Evolutionary conservation across 2,113 vertebrate species (phyloP), one percentile per base, ranked within the genome.

Genomic region (Glaucomys volans): DNA sequence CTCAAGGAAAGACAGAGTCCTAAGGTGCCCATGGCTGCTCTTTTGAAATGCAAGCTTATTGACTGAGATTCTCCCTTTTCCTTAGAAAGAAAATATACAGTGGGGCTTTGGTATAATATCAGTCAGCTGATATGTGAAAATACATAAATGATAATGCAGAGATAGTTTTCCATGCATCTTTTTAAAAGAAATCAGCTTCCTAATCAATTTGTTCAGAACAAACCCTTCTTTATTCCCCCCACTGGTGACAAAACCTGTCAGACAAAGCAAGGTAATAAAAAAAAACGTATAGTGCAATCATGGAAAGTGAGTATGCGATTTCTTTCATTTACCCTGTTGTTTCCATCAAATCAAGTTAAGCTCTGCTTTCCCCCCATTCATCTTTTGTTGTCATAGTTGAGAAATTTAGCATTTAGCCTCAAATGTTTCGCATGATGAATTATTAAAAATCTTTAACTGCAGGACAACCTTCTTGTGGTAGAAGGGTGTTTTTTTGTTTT

Each of bases 391-490:
- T 98, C 98, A 98, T 98, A 96, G 96, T 97, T 98, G 97, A 96
- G 95, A 98, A 98, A 99, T 98, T 98, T 97, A 97, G 96, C 95
- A 97, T 98, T 98, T 98, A 98, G 95, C 97, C 98, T 98, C 96
- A 98, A 98, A 99, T 98, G 98, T 98, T 98, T 98, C 96, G 26
- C 98, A 97, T 99, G 98, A 99, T 99, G 98, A 99, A 99, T 99
- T 99, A 99, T 99, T 99, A 98, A 99, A 99, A 99, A 98, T 98
- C 98, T 98, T 98, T 98, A 98, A 99, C 98, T 98, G 98, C 97
- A 97, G 97, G 98, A 98, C 98, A 99, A 98, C 97, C 98, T 99
- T 98, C 97, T 87, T 98, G 97, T 98, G 98, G 98, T 98, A 98
- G 97, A 97, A 98, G 98, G 83, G 95, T 97, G 96, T 97, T 62